Percentiles rank a stretch among this genome's conserved stretches.
phyloP scores from a whole-genome alignment of 2,888 invertebrate species.

The Leptinotarsa tumamoca region DNA sequence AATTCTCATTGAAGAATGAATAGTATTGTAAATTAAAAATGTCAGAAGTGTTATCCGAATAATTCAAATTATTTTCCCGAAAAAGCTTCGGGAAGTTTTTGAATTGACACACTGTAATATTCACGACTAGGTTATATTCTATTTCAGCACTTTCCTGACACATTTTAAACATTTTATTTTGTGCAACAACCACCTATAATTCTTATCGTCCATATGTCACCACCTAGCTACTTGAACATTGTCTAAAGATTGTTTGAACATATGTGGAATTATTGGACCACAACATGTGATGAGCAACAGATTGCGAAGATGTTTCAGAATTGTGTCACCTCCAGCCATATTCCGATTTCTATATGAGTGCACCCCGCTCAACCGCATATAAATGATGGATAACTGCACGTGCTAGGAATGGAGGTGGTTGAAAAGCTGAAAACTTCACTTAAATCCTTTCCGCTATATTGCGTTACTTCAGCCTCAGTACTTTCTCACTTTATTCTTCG shows the following conservation, averaged over 20 bases:
- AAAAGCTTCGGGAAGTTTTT: too few relatives aligned
- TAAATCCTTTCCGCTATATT: constrained; percentile 13
- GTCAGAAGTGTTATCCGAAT: too few relatives aligned
- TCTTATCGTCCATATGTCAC: too few relatives aligned
- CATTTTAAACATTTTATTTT: too few relatives aligned
- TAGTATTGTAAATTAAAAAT: too few relatives aligned
- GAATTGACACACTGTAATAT: too few relatives aligned
- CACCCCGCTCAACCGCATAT: background rate
- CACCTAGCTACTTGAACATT: too few relatives aligned
- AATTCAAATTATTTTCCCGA: too few relatives aligned
- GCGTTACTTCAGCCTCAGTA: background rate
- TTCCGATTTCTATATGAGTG: background rate
- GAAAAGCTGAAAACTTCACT: constrained; percentile 5
- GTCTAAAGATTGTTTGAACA: background rate
- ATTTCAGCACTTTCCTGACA: too few relatives aligned
- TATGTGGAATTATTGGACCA: background rate
- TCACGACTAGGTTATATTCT: too few relatives aligned
- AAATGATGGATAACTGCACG: constrained; percentile 14
- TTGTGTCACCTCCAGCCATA: background rate
- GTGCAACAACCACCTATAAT: too few relatives aligned
- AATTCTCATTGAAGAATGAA: too few relatives aligned
- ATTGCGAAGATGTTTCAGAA: background rate
- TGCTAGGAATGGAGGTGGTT: background rate
- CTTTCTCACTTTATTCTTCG: background rate
- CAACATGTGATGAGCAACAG: background rate